Evolutionary conservation across 1,140 invertebrate species (phyloP).

Genomic region (Trichonephila clavata): DNA sequence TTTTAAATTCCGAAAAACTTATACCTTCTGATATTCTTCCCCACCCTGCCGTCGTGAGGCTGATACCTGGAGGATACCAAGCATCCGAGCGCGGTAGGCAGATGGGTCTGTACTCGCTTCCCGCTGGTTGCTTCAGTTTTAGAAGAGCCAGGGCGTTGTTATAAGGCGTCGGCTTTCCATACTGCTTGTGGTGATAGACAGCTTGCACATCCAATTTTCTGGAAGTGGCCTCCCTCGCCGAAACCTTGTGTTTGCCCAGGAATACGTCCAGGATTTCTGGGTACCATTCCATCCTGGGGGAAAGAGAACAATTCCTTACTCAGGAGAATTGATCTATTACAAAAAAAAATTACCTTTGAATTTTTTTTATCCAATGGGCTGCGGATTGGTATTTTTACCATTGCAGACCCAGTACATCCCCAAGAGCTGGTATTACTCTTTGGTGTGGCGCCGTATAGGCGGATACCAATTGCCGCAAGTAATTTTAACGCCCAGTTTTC

Average conservation of each 20-base stretch:
- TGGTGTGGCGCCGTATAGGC: too few relatives aligned
- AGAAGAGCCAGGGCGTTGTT: conserved; percentile 55
- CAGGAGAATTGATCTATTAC: too few relatives aligned
- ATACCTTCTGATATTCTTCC: conserved; percentile 50
- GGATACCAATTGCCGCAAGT: too few relatives aligned
- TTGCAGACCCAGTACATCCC: too few relatives aligned
- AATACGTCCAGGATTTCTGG: conserved; percentile 56
- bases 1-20: not conserved
- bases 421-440: too few relatives aligned
- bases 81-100: conserved; percentile 47
- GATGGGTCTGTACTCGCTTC: conserved; percentile 22
- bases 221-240: conserved; percentile 2
- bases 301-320: too few relatives aligned
- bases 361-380: too few relatives aligned
- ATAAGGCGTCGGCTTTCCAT: conserved; percentile 49
- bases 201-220: conserved; percentile 22
- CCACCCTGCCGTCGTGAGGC: conserved; percentile 50
- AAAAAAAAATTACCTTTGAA: too few relatives aligned
- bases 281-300: conserved; percentile 60
- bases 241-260: conserved; percentile 40
- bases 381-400: too few relatives aligned
- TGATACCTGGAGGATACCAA: conserved; percentile 2
- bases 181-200: conserved; percentile 42
- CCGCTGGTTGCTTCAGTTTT: not conserved
- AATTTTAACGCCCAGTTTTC: too few relatives aligned